Conservation (phyloP, 2,888 invertebrate species). For the Mimachlamys varia region DNA sequence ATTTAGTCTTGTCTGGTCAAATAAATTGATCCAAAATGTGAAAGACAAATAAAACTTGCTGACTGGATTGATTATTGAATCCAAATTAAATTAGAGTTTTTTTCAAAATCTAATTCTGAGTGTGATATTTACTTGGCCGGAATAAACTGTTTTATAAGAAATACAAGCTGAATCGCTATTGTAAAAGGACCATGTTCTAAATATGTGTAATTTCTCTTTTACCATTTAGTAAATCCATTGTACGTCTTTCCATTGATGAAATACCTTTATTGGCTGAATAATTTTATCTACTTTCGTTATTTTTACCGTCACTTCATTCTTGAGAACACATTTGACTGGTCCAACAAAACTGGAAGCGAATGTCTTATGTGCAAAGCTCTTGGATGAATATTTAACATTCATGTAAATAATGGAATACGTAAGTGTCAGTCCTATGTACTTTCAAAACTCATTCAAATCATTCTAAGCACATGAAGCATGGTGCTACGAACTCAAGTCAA, state of each 20-base stretch:
- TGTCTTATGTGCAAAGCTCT: neutral
- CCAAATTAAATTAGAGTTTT: neutral
- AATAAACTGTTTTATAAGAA: neutral
- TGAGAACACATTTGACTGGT: slow-evolving; percentile 24
- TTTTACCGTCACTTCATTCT: neutral
- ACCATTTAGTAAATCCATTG: neutral
- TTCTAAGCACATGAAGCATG: neutral
- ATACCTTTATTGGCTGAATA: neutral
- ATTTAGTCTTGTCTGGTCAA: neutral
- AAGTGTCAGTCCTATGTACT: neutral
- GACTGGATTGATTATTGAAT: neutral
- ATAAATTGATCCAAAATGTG: neutral
- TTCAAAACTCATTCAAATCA: neutral
- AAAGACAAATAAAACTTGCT: neutral
- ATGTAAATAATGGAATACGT: neutral
- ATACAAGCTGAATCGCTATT: neutral
- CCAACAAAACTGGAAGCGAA: slow-evolving; percentile 24
- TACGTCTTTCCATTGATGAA: neutral
- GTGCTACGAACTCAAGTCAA: neutral
- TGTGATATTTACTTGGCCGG: slow-evolving; percentile 20
- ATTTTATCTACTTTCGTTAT: neutral
- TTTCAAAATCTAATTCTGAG: neutral
- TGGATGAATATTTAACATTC: neutral
- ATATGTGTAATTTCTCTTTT: neutral
- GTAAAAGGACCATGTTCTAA: slow-evolving; percentile 29